Evolutionary conservation across 2,113 vertebrate genomes (phyloP), one percentile per base, ranked within the genome.

Genomic region (Phycodurus eques): DNA sequence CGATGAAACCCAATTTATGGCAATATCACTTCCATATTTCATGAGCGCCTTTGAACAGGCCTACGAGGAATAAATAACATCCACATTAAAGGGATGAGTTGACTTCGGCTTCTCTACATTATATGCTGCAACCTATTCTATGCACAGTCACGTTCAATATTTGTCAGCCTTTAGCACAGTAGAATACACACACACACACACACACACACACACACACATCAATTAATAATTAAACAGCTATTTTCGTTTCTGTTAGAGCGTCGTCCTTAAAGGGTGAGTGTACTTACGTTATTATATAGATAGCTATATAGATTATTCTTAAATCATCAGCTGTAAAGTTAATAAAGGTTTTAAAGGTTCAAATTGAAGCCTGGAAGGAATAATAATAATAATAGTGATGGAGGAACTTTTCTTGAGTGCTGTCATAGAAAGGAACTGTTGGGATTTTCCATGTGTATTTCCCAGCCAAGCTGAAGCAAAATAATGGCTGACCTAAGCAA

Each of bases 21-120:
- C 22, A 63, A 63, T 63, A 43, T 63, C 4, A 19, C 61, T n/a
- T 63, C 56, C 61, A 63, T 63, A 63, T 63, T 63, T 43, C 61
- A 42, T 63, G 61, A n/a, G 61, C 19, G 39, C 35, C 19, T 63
- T 63, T 63, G 35, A 63, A 63, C 8, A 63, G 20, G 61, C 61
- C 61, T 42, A 11, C 4, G 2, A 42, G 61, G 35, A 15, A 63
- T 63, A 63, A 63, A 63, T 20, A 63, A 63, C 19, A 11, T 63
- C 61, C 39, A n/a, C 17, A 63, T 59, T 59, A 59, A 33, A 59
- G 22, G 22, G 22, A 59, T 1, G 13, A 31, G 22, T 59, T 31
- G 27, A 59, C 12, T 27, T 14, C 11, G 11, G 12, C 27, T 59
- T 33, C 1, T 63, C 35, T 42, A 43, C 19, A 20, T 63, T 39